Evolutionary conservation across 2,113 vertebrate genomes (phyloP), one percentile per base, ranked within the genome.

Genomic region (Ahaetulla prasina): DNA sequence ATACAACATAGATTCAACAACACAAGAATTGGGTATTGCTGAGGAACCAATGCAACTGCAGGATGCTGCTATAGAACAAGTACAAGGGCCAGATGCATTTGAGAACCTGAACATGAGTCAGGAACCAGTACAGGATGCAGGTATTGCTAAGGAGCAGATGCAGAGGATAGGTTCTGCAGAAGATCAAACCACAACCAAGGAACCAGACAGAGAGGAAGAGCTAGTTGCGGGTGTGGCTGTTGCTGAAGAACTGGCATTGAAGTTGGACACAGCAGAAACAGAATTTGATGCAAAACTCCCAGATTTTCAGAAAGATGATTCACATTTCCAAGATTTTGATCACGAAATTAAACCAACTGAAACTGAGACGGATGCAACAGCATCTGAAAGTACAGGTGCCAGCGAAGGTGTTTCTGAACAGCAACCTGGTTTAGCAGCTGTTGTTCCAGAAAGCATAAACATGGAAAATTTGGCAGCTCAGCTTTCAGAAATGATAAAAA

Each of bases 371-470:
- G 23, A 7, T 52, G 7, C 86, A 3, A 5, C 22, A 0, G 43
- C 50, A 74, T 60, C n/a, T 0, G 0, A 23, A 54, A 87, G 84
- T 45, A 53, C 68, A 60, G 93, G 4, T 3, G 4, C 11, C 2
- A 35, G 43, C 49, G 49, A 35, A 57, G 90, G 80, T 90, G 45
- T 11, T 18, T 11, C 10, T 87, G 57, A 49, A 63, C 93, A 35
- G 2, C 27, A 35, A 87, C 11, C 16, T 55, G 39, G 12, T 35
- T 88, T 88, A 57, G 63, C 74, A 60, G 12, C 2, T 47, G 87
- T 93, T 85, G 4, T 60, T n/a, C 11, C 54, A 57, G 55, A 94
- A 50, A n/a, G 30, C 89, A 89, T 96, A 85, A 60, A 84, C 30
- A 35, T 68, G 63, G 63, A 4, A 74, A 11, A n/a, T 27, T 8